These are phyloP conservation scores for Hypomesus transpacificus DNA, from an alignment of 2,113 vertebrate species.

Conservation along the genomic window DNA sequence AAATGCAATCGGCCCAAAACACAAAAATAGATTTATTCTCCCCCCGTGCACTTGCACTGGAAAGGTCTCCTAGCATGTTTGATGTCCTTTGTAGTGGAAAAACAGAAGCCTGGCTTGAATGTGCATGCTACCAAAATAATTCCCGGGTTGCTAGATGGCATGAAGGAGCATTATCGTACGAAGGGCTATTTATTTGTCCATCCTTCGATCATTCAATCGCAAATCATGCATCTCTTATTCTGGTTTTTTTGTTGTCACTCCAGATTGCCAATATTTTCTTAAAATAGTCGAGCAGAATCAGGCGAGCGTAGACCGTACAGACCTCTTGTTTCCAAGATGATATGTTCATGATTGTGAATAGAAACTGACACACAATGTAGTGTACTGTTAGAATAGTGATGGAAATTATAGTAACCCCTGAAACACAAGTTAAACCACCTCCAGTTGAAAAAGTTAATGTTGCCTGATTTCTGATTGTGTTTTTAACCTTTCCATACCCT, in stretches of 20 bases:
- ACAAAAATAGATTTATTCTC: slow-evolving; percentile 3
- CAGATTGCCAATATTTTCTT: too few relatives aligned
- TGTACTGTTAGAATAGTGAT: too few relatives aligned
- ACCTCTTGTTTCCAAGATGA: too few relatives aligned
- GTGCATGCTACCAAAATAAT: background rate
- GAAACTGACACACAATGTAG: too few relatives aligned
- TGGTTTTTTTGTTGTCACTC: too few relatives aligned
- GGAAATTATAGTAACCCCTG: too few relatives aligned
- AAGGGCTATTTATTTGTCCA: slow-evolving; percentile 67
- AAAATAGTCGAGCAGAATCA: too few relatives aligned
- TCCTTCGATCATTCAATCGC: slow-evolving; percentile 58
- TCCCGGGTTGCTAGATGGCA: background rate
- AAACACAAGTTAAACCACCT: slow-evolving; percentile 36
- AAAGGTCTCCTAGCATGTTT: slow-evolving; percentile 7
- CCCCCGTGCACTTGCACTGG: background rate
- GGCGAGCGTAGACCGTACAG: too few relatives aligned
- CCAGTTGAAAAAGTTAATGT: slow-evolving; percentile 34
- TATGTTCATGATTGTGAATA: too few relatives aligned
- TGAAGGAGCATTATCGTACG: slow-evolving; percentile 54
- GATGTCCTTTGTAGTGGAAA: background rate
- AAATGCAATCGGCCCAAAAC: slow-evolving; percentile 6
- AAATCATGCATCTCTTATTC: too few relatives aligned
- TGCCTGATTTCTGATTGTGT: slow-evolving; percentile 41
- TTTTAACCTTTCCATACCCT: slow-evolving; percentile 36
- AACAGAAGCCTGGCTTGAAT: background rate